Conservation (phyloP, 2,797 vertebrate species). For the Rhinoraja longicauda region DNA sequence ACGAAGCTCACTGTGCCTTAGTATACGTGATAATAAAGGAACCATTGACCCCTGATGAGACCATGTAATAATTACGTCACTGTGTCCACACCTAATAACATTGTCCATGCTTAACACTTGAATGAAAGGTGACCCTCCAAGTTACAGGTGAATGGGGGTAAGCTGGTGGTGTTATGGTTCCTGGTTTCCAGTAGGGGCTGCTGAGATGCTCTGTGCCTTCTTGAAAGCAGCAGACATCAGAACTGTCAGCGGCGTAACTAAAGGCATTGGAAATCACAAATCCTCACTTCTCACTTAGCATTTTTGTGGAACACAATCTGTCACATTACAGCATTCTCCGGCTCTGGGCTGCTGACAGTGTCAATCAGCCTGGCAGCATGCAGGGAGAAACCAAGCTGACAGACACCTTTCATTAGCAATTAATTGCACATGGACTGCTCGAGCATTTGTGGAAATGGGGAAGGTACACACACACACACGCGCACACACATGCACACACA, state of each 20-base stretch:
- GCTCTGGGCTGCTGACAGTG: slow-evolving; percentile 56
- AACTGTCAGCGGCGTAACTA: slow-evolving; percentile 48
- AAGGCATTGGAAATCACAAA: slow-evolving; percentile 54
- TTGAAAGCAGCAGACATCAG: slow-evolving; percentile 18
- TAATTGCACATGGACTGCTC: slow-evolving; percentile 64
- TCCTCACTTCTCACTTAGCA: slow-evolving; percentile 49
- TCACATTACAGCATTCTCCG: slow-evolving; percentile 56
- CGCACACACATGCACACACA: too few relatives aligned
- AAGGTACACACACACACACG: too few relatives aligned
- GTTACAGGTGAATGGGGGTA: not conserved
- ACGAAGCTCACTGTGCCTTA: too few relatives aligned
- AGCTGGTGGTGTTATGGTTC: not conserved
- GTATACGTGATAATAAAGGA: too few relatives aligned
- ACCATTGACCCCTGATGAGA: not conserved
- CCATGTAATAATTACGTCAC: not conserved
- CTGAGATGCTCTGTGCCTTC: not conserved
- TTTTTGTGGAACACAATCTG: slow-evolving; percentile 56
- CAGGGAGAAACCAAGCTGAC: slow-evolving; percentile 46
- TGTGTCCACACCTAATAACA: not conserved
- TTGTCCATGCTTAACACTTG: not conserved
- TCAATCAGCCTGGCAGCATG: slow-evolving; percentile 46
- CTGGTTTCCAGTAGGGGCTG: not conserved
- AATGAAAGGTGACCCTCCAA: not conserved
- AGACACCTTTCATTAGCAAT: slow-evolving; percentile 61
- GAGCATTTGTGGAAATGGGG: slow-evolving; percentile 41